A percentile compares a stretch with the other conserved stretches of the same genome.
These are phyloP conservation scores for Platycercus adscitus DNA, from an alignment of 2,113 vertebrate genomes.

Conservation along the genomic window DNA sequence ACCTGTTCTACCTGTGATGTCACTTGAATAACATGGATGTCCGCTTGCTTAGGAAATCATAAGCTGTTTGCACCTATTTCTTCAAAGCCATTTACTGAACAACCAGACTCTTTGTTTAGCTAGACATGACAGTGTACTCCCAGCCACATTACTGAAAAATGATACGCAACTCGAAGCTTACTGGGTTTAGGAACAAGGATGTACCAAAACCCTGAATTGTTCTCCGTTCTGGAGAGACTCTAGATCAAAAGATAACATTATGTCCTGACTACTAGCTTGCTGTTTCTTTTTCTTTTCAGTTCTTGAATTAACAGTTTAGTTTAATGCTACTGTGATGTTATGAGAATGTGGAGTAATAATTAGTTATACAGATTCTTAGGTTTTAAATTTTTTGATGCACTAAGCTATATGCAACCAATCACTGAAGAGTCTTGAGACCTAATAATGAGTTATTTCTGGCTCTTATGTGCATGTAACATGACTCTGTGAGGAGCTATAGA, in stretches of 20 bases:
- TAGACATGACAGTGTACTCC: not conserved
- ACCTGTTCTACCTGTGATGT: not conserved
- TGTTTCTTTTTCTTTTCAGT: not conserved
- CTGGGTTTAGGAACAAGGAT: not conserved
- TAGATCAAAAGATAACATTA: not conserved
- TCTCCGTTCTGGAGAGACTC: not conserved
- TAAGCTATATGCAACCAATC: not conserved
- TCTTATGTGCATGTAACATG: not conserved
- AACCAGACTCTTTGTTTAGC: not conserved
- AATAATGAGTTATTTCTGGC: not conserved
- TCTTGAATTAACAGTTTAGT: not conserved
- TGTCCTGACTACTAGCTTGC: not conserved
- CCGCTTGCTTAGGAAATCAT: not conserved
- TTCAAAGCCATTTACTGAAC: not conserved
- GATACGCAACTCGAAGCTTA: not conserved
- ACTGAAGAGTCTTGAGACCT: not conserved
- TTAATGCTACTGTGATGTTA: not conserved
- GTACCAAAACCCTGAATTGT: not conserved
- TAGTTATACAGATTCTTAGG: not conserved
- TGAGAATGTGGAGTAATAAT: not conserved
- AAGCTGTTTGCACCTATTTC: conserved; percentile 3
- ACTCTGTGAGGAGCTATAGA: not conserved
- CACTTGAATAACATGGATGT: not conserved
- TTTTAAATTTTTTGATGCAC: not conserved
- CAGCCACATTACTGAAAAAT: not conserved